Evolutionary conservation across 1,140 invertebrate genomes (phyloP).

Genomic region (Zaprionus taronus): DNA sequence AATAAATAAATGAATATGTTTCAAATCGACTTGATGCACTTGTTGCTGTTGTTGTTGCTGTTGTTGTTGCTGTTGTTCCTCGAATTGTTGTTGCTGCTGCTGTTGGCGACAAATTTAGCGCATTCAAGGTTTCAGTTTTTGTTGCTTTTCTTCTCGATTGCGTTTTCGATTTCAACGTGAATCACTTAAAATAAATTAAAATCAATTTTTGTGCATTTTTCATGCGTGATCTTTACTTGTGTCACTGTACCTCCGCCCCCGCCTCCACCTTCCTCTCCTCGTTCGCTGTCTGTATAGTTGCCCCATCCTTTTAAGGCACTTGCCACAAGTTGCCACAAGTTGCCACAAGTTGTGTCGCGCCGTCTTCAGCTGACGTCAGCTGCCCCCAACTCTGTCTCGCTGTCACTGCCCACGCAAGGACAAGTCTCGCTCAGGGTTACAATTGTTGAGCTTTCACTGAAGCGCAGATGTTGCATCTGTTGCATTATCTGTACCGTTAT

Average conservation of each 20-base stretch:
- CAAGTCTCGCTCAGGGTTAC: conserved; percentile 26
- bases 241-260: background rate
- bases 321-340: background rate
- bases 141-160: conserved; percentile 47
- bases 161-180: conserved; percentile 50
- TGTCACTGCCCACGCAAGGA: conserved; percentile 41
- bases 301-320: conserved; percentile 51
- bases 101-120: conserved; percentile 64
- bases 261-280: background rate
- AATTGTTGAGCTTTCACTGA: conserved; percentile 16
- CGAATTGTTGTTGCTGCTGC: background rate
- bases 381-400: background rate
- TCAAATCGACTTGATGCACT: conserved; percentile 50
- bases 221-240: conserved; percentile 42
- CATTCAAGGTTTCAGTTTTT: conserved; percentile 60
- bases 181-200: conserved; percentile 83
- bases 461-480: conserved; percentile 40
- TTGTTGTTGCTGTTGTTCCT: background rate
- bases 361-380: conserved; percentile 47
- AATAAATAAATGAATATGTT: conserved; percentile 36
- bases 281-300: conserved; percentile 11
- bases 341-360: conserved; percentile 2
- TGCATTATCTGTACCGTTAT: conserved; percentile 33
- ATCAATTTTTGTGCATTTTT: conserved; percentile 65
- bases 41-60: conserved; percentile 2